Evolutionary conservation across 2,797 vertebrate species (phyloP), one percentile per base, ranked within the genome.

Genomic region (Trichosurus vulpecula): DNA sequence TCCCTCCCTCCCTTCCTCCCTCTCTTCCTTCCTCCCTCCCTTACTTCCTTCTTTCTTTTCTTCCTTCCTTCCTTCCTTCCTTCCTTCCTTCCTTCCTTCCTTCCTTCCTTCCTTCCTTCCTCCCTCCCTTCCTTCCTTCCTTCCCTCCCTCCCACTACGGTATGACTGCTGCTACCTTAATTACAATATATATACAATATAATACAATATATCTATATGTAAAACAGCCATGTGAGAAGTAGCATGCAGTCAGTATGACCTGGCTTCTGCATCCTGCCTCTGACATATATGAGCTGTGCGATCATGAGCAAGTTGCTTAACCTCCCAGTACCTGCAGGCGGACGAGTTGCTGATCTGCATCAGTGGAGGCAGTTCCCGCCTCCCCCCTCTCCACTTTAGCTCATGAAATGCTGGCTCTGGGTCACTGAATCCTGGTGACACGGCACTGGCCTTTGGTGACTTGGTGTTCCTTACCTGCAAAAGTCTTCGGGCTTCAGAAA

Each of bases 401-500:
- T 52, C 90, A 31, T 35, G 29, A n/a, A 53, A 31, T 54, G 19
- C 90, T 27, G 30, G 29, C 2, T 10, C 30, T 54, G 90, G 53
- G 30, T 90, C 52, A 30, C 16, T 30, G 52, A 90, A 30, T 90
- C 90, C 90, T 90, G 90, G 97, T 93, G 96, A 97, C 94, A 53
- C 0, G 3, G 51, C 52, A 81, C 74, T 93, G 55, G 81, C 94
- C 94, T 95, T 97, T 96, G 94, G 96, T 93, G 95, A 97, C 94
- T 90, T 94, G 96, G 66, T 94, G 53, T 97, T 97, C 97, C 96
- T 97, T 90, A 54, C 91, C 91, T 95, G 93, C 92, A 96, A 96
- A 97, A 96, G 96, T 96, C 97, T 97, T 58, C 95, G 95, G 97
- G 95, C 94, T 95, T 96, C 95, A 95, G 96, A 90, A 94, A 97